Conservation (phyloP, 2,797 vertebrate genomes). For the Scomberomorus guttatus region DNA sequence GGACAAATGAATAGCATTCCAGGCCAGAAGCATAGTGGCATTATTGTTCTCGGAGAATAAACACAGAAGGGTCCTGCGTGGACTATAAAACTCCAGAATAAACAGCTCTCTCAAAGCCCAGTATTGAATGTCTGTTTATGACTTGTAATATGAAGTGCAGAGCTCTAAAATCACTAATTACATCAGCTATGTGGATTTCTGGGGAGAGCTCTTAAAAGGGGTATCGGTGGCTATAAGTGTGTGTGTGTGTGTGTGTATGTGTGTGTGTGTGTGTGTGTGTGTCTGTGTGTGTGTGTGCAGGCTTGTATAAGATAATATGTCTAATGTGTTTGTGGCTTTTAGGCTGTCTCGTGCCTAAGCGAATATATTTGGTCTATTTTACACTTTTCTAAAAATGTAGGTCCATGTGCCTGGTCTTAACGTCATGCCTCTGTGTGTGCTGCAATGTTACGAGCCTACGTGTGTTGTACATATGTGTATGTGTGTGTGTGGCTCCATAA, state of each 20-base stretch:
- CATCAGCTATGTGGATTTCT: conserved; percentile 82
- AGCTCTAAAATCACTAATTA: conserved; percentile 85
- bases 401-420: conserved; percentile 34
- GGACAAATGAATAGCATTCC: conserved; percentile 82
- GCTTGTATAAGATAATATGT: conserved; percentile 35
- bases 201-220: conserved; percentile 71
- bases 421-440: conserved; percentile 19
- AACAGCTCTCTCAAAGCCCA: conserved; percentile 81
- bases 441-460: conserved; percentile 21
- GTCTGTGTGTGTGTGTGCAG: conserved; percentile 41
- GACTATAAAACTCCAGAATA: conserved; percentile 83
- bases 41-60: conserved; percentile 85
- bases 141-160: conserved; percentile 83
- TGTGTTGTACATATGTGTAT: conserved; percentile 37
- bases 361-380: conserved; percentile 28
- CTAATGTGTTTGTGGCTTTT: conserved; percentile 27
- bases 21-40: conserved; percentile 75
- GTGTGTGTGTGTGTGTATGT: conserved; percentile 39
- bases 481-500: conserved; percentile 50
- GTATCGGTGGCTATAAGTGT: conserved; percentile 30
- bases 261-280: conserved; percentile 41
- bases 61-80: conserved; percentile 76
- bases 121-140: conserved; percentile 88
- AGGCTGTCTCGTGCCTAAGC: conserved; percentile 9
- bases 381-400: conserved; percentile 19